phyloP scores from a whole-genome alignment of 2,797 vertebrate species.

The Notolabrus celidotus region DNA sequence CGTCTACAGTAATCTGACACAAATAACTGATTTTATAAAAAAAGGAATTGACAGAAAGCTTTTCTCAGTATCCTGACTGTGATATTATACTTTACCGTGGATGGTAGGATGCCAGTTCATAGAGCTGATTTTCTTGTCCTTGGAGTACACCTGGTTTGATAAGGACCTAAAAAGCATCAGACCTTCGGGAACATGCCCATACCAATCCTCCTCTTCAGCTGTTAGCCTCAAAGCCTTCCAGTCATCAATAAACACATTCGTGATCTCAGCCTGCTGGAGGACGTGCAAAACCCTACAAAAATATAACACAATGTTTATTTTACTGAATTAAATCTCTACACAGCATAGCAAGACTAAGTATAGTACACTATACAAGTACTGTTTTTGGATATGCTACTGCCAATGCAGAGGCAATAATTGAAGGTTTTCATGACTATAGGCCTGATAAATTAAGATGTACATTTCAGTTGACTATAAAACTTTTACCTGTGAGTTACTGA shows the following conservation, averaged over 20 bases:
- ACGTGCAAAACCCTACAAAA: slow-evolving; percentile 86
- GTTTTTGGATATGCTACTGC: no score
- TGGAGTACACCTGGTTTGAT: slow-evolving; percentile 84
- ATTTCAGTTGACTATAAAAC: slow-evolving; percentile 18
- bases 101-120: slow-evolving; percentile 92
- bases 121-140: slow-evolving; percentile 88
- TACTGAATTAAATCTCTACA: background rate
- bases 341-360: no score
- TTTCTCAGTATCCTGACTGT: background rate
- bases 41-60: no score
- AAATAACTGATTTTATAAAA: background rate
- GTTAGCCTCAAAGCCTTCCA: slow-evolving; percentile 80
- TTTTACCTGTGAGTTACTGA: slow-evolving; percentile 84
- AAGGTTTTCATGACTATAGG: no score
- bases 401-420: slow-evolving; percentile 1
- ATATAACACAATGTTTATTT: background rate
- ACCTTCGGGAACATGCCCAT: slow-evolving; percentile 34
- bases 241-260: slow-evolving; percentile 89
- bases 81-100: slow-evolving; percentile 78
- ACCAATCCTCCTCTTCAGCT: slow-evolving; percentile 68
- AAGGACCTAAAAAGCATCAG: slow-evolving; percentile 88
- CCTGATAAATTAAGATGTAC: no score
- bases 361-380: no score
- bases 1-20: background rate
- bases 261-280: slow-evolving; percentile 92